Conservation (phyloP, 2,113 vertebrate genomes). For the Spheniscus mendiculus region DNA sequence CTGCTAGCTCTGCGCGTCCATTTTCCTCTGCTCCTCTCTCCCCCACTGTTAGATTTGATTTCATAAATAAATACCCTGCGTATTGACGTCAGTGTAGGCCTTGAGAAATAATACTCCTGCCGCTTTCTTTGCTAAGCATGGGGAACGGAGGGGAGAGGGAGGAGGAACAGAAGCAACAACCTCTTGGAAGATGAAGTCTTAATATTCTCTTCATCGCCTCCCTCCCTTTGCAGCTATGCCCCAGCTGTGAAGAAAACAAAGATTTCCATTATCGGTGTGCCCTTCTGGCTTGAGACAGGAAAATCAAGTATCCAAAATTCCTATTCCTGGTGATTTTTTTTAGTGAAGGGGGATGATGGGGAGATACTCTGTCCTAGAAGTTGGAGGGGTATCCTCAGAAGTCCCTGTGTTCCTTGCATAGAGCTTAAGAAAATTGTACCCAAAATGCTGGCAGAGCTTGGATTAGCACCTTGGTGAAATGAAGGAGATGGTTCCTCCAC, state of each 20-base stretch:
- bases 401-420: background rate
- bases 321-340: background rate
- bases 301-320: background rate
- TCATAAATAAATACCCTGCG: slow-evolving; percentile 64
- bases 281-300: background rate
- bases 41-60: slow-evolving; percentile 61
- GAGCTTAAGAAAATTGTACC: background rate
- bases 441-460: background rate
- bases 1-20: background rate
- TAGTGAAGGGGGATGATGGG: background rate
- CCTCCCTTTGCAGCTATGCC: slow-evolving; percentile 9
- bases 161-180: slow-evolving; percentile 51
- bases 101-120: slow-evolving; percentile 65
- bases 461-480: background rate
- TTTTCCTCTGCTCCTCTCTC: slow-evolving; percentile 56
- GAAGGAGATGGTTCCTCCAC: background rate
- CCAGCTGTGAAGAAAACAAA: slow-evolving; percentile 2
- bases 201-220: slow-evolving; percentile 21
- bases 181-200: slow-evolving; percentile 19
- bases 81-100: slow-evolving; percentile 59
- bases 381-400: background rate
- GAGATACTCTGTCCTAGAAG: background rate
- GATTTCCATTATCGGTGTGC: slow-evolving; percentile 13
- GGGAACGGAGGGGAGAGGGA: background rate
- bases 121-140: background rate